Evolutionary conservation across 2,888 invertebrate genomes (phyloP).

Genomic region (Agonopterix heracliana): DNA sequence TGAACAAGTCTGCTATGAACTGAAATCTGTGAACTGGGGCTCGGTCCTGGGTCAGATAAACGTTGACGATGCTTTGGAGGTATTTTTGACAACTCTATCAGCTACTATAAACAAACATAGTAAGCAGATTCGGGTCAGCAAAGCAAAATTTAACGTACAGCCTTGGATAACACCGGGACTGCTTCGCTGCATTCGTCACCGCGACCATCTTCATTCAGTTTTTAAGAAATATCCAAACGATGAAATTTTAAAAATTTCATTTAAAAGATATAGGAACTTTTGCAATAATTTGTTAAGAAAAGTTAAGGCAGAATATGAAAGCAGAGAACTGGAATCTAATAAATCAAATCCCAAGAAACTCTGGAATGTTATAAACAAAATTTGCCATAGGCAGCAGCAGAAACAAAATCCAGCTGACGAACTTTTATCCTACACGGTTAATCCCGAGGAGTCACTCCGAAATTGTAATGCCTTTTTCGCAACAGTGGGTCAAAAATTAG

Average conservation of each 20-base stretch:
- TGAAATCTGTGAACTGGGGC: neutral
- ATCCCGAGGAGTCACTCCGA: neutral
- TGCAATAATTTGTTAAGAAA: neutral
- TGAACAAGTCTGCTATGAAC: neutral
- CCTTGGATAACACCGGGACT: slow-evolving; percentile 1
- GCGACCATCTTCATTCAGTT: neutral
- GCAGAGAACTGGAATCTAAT: neutral
- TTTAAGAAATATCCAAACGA: neutral
- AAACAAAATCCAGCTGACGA: neutral
- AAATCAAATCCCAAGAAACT: neutral
- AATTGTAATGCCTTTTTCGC: neutral
- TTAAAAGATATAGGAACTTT: neutral
- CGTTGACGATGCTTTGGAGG: neutral
- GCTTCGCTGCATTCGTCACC: too few relatives aligned
- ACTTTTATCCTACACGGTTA: neutral
- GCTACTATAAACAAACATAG: neutral
- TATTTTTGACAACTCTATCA: neutral
- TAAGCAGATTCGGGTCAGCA: neutral
- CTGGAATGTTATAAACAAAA: neutral
- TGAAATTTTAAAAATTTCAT: neutral
- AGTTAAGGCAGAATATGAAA: neutral
- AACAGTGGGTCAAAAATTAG: neutral
- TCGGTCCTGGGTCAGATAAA: neutral
- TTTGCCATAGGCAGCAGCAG: neutral
- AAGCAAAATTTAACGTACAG: neutral